phyloP scores from a whole-genome alignment of 2,888 invertebrate species.

The Apoda limacodes region DNA sequence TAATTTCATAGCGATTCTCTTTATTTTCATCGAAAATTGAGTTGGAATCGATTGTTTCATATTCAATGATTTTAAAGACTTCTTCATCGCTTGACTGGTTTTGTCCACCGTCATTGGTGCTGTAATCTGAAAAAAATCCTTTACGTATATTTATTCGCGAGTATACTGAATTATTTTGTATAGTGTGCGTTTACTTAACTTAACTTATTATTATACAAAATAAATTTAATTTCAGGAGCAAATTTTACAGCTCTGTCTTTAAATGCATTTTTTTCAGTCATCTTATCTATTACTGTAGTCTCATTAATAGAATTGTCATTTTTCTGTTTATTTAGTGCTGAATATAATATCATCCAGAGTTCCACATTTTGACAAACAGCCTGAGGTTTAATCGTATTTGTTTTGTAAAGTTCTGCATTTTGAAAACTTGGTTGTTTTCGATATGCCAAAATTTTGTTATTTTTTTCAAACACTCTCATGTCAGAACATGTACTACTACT shows the following conservation, averaged over 20 bases:
- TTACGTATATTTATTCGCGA: constrained; percentile 46
- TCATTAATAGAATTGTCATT: no score
- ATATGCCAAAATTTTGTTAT: no score
- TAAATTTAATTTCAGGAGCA: constrained; percentile 39
- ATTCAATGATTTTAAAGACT: constrained; percentile 50
- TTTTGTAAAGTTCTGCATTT: no score
- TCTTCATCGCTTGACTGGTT: constrained; percentile 41
- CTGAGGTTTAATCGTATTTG: constrained; percentile 35
- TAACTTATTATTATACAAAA: constrained; percentile 36
- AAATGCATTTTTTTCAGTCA: no score
- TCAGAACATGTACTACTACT: no score
- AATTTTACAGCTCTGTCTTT: constrained; percentile 42
- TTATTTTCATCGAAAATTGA: constrained; percentile 17
- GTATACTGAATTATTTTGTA: constrained; percentile 34
- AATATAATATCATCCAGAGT: constrained; percentile 51
- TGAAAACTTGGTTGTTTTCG: no score
- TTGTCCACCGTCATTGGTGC: constrained; percentile 26
- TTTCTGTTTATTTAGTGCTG: constrained; percentile 26
- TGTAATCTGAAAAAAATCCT: constrained; percentile 39
- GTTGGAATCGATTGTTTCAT: constrained; percentile 35
- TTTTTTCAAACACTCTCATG: no score
- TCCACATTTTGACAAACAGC: constrained; percentile 39
- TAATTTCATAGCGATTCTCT: constrained; percentile 19
- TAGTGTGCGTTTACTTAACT: constrained; percentile 21
- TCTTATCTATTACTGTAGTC: no score